Base-by-base conservation (phyloP, 1,140 invertebrate genomes). In the Riptortus pedestris region DNA sequence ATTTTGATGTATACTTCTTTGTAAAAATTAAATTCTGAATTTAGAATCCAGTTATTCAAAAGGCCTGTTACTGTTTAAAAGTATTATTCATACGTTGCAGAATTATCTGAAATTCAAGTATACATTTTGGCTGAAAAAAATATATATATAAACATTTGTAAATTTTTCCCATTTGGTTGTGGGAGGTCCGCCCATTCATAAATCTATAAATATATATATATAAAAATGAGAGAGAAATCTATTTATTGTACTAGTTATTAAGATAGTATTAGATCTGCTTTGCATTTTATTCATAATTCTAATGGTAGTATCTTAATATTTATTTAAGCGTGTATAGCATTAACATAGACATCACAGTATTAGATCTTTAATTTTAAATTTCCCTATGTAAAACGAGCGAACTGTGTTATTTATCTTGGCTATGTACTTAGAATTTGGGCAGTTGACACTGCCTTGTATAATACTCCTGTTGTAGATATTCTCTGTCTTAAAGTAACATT, bases 371-470 rank as follows among this genome's bases (percentile, higher is more conserved):
- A 26, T 51, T 55, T 55, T 55, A 22, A 31, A 55, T 29, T 64
- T 29, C 26, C n/a, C 20, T 33, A 55, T 27, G 55, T 33, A 55
- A 52, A 52, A 64, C 57, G 57, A 64, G 62, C 52, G 43, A 64
- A 64, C 62, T 57, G 62, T 64, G 62, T 64, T 64, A 64, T 62
- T 62, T 43, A 45, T 48, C 60, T 64, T 64, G 62, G 62, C 62
- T 55, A 64, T 64, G 62, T 64, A 64, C 62, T 64, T 64, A 64
- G 62, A 47, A 47, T 20, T 47, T n/a, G 45, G 45, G 22, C 45
- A 18, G 45, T 4, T n/a, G 45, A 47, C 22, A 47, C 22, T 22
- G 45, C 45, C 45, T 47, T 47, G 45, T 47, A 47, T 47, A 47
- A 47, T 47, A 47, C 45, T 47, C 45, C 22, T n/a, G n/a, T n/a